Evolutionary conservation across 2,113 vertebrate genomes (phyloP), one percentile per base, ranked within the genome.

Genomic region (Pipra filicauda): DNA sequence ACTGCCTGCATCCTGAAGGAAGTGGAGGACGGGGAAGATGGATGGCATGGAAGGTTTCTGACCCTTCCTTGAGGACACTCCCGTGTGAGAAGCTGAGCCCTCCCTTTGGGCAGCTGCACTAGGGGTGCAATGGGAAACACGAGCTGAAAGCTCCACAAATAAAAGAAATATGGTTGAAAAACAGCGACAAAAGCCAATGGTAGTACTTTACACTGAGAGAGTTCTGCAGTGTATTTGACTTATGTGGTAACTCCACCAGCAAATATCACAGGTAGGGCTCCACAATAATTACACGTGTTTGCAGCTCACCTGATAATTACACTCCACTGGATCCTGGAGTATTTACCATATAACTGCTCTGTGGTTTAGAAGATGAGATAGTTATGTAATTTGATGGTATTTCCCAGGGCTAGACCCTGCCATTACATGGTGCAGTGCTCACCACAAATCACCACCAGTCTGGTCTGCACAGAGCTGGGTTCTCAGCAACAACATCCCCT

Each of bases 291-390:
- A 70, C 71, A 49, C 0, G 1, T 67, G 48, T 51, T 81, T 73
- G 19, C 39, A 57, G 39, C 26, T 87, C 62, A 93, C 48, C 24
- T 89, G 80, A 57, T 81, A 85, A 89, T 95, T 87, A 91, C 23
- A 24, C n/a, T 61, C 41, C 21, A 12, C 7, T 44, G 7, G 22
- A n/a, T 70, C 62, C 33, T 16, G 0, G 3, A 82, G n/a, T 44
- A 90, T 84, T 95, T 74, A 62, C 74, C 59, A 46, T 48, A 7
- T 44, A 91, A 79, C 69, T 75, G 55, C 69, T 80, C 41, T 72
- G 91, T 51, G 88, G 88, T 75, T 95, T 74, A 84, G 28, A 69
- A 86, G 88, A 89, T 72, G 69, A 91, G 66, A 67, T 27, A 59
- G 44, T 73, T 71, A 37, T 33, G 76, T 35, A 77, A 84, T 69